Conservation (phyloP, 2,888 invertebrate species). For the Himalopsyche tibetana region DNA sequence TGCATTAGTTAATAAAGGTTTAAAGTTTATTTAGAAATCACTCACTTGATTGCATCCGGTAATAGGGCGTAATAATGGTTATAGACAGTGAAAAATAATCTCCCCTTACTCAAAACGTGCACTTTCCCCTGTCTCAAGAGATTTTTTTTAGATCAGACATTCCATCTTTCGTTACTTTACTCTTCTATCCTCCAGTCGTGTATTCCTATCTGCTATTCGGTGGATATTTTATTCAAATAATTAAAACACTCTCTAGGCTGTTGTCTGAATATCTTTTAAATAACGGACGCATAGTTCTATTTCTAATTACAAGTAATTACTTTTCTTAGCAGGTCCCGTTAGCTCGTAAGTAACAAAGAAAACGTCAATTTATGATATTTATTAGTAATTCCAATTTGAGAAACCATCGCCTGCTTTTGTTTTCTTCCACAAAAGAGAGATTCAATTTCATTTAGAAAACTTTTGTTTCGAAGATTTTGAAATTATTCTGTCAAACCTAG, state of each 20-base stretch:
- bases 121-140: conserved; percentile 51
- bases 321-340: no score
- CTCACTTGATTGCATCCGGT: neutral
- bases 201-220: conserved; percentile 40
- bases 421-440: no score
- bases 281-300: no score
- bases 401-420: no score
- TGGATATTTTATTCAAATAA: conserved; percentile 60
- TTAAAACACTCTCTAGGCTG: conserved; percentile 47
- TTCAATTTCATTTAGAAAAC: no score
- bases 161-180: conserved; percentile 4
- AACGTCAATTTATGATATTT: no score
- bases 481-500: no score
- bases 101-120: conserved; percentile 23
- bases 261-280: neutral
- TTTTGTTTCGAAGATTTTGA: no score
- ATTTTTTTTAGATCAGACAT: conserved; percentile 32
- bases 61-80: neutral
- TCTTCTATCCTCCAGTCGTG: neutral
- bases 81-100: neutral
- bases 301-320: no score
- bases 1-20: no score
- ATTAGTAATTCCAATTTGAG: no score
- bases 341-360: no score
- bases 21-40: neutral